Base-by-base conservation (phyloP, 2,888 invertebrate genomes). In the Lamproptera curius region DNA sequence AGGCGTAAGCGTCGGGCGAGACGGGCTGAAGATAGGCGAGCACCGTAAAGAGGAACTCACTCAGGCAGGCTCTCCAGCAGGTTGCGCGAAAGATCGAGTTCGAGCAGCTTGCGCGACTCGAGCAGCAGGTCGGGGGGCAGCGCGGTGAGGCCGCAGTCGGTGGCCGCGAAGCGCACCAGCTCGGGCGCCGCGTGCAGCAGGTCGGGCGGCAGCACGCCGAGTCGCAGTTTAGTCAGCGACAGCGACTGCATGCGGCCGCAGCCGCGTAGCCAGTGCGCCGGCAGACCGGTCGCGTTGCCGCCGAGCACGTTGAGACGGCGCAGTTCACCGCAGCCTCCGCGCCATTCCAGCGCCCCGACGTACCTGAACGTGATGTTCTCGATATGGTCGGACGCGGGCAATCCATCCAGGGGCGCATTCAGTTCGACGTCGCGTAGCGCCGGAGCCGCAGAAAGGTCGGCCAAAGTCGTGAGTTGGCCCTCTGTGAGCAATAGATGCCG, bases 241-340 rank as follows among this genome's bases (percentile, higher is more conserved):
- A 15, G 39, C 28, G 39, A 31, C 2, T 1, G 3, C 31, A 31
- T 37, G 13, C 33, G 26, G n/a, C 50, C 26, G 28, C 52, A 54
- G 13, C 9, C 37, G 34, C 33, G 34, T 38, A 46, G 39, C 36
- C 38, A 46, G 47, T 10, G 36, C 42, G 46, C 16, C 28, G 50
- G 49, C 51, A 50, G 55, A 54, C 42, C 28, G 6, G 31, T 9
- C 2, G 16, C 16, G 17, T 13, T 11, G 4, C 31, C 45, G 16
- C 38, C 11, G 20, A 40, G 28, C 42, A 51, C 16, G 10, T 2
- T 2, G 16, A 59, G 49, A 31, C 41, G 35, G 31, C 17, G 47
- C 50, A 56, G 46, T 38, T 47, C 45, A 8, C 23, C 45, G 49
- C 55, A 56, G 11, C 36, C 36, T 20, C 55, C 57, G 48, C n/a